These are phyloP conservation scores for Scleropages formosus DNA, from an alignment of 2,797 vertebrate species.

Conservation along the genomic window DNA sequence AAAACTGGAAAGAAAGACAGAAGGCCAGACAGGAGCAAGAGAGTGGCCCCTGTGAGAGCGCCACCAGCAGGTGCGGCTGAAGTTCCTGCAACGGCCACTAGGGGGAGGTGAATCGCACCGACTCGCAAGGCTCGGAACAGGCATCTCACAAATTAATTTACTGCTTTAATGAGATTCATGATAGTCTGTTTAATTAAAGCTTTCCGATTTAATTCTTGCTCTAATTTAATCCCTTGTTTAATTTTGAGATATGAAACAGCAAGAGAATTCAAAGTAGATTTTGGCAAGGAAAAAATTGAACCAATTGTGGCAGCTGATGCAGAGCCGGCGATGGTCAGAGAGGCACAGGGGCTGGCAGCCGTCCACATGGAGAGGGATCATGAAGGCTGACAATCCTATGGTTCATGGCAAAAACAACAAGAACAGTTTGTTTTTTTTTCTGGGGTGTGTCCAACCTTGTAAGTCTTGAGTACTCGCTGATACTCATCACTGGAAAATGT, in stretches of 20 bases:
- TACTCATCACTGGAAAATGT: slow-evolving; percentile 68
- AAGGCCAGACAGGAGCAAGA: too few species aligned
- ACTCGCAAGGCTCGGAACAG: slow-evolving; percentile 28
- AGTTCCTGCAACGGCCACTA: slow-evolving; percentile 51
- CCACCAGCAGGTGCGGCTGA: background rate
- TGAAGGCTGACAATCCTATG: background rate
- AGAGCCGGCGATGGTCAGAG: background rate
- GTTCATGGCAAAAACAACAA: slow-evolving; percentile 5
- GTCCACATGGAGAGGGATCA: background rate
- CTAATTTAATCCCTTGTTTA: slow-evolving; percentile 66
- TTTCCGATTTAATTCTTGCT: slow-evolving; percentile 65
- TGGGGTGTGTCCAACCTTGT: slow-evolving; percentile 66
- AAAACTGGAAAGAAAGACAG: too few species aligned
- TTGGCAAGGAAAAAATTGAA: background rate
- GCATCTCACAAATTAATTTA: slow-evolving; percentile 45
- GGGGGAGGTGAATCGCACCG: slow-evolving; percentile 58
- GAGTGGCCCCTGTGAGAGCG: too few species aligned
- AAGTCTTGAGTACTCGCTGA: slow-evolving; percentile 65
- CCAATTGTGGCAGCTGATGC: background rate
- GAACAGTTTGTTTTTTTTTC: background rate
- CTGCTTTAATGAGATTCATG: slow-evolving; percentile 52
- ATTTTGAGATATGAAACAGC: slow-evolving; percentile 63
- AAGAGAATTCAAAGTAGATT: slow-evolving; percentile 55
- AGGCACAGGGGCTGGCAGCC: background rate
- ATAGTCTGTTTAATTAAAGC: slow-evolving; percentile 68